phyloP scores from a whole-genome alignment of 1,140 invertebrate species.

The Ceratitis capitata region DNA sequence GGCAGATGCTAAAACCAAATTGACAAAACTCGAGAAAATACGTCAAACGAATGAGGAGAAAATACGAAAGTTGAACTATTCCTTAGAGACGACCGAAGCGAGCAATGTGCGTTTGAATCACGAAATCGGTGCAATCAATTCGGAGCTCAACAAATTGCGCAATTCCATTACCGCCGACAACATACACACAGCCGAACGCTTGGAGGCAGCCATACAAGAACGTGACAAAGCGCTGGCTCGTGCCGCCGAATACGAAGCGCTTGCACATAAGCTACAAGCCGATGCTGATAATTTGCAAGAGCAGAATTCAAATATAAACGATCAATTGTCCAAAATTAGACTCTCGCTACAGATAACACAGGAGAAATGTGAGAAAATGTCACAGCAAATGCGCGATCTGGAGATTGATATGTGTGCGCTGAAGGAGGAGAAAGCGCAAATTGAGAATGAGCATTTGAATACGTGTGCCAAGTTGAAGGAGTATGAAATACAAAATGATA shows the following conservation, averaged over 20 bases:
- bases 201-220: not conserved
- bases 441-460: slow-evolving; percentile 23
- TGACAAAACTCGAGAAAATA: slow-evolving; percentile 42
- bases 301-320: slow-evolving; percentile 39
- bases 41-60: slow-evolving; percentile 41
- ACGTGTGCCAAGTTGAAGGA: slow-evolving; percentile 22
- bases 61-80: slow-evolving; percentile 40
- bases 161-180: not conserved
- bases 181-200: slow-evolving; percentile 31
- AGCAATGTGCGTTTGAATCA: slow-evolving; percentile 45
- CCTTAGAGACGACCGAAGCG: slow-evolving; percentile 40
- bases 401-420: slow-evolving; percentile 36
- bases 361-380: not conserved
- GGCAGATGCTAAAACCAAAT: slow-evolving; percentile 39
- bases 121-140: slow-evolving; percentile 51
- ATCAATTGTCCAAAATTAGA: slow-evolving; percentile 44
- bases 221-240: not conserved
- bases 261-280: slow-evolving; percentile 39
- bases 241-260: not conserved
- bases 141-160: slow-evolving; percentile 38
- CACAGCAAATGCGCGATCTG: slow-evolving; percentile 32
- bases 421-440: slow-evolving; percentile 39
- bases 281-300: slow-evolving; percentile 37
- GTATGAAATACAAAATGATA: slow-evolving; percentile 34
- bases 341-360: slow-evolving; percentile 40